Percentiles rank a stretch among this genome's conserved stretches.
Evolutionary conservation across 2,888 invertebrate genomes (phyloP).

Genomic region (Torymus aiolomorphi): DNA sequence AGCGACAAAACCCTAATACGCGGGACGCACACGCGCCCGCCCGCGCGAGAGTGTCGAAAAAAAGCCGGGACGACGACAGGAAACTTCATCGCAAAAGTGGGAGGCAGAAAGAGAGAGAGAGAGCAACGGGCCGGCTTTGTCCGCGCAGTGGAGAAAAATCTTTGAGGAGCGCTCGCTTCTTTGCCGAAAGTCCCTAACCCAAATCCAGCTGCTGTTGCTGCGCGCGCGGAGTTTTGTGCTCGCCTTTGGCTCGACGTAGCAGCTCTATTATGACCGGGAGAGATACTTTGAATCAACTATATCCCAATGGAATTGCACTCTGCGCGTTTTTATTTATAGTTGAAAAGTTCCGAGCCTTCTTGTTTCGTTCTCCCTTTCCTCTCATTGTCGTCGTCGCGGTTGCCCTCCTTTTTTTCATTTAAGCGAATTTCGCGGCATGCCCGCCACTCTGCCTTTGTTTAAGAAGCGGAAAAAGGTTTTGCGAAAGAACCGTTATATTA

Average conservation of each 20-base stretch:
- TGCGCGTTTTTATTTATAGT: slow-evolving; percentile 8
- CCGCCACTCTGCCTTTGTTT: neutral
- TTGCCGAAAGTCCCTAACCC: slow-evolving; percentile 27
- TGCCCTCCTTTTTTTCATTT: neutral
- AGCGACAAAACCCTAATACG: neutral
- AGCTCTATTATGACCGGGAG: slow-evolving; percentile 11
- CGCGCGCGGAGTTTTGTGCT: no score
- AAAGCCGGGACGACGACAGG: neutral
- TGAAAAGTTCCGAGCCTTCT: no score
- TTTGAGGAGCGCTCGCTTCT: slow-evolving; percentile 22
- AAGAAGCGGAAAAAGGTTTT: slow-evolving; percentile 7
- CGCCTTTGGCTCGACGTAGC: no score
- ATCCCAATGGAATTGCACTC: neutral
- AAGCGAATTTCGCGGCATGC: neutral
- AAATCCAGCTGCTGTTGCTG: neutral
- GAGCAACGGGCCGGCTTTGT: neutral
- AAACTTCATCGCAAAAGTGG: slow-evolving; percentile 9
- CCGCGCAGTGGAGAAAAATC: neutral
- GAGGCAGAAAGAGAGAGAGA: no score
- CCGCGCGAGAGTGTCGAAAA: neutral
- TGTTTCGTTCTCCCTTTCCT: no score
- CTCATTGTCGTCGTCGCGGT: no score
- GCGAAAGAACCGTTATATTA: neutral
- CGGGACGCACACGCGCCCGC: neutral
- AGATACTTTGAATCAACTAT: slow-evolving; percentile 30